Percentiles rank a stretch among this genome's conserved stretches.
Conservation (phyloP, 2,113 vertebrate species). For the Eulemur rufifrons region DNA sequence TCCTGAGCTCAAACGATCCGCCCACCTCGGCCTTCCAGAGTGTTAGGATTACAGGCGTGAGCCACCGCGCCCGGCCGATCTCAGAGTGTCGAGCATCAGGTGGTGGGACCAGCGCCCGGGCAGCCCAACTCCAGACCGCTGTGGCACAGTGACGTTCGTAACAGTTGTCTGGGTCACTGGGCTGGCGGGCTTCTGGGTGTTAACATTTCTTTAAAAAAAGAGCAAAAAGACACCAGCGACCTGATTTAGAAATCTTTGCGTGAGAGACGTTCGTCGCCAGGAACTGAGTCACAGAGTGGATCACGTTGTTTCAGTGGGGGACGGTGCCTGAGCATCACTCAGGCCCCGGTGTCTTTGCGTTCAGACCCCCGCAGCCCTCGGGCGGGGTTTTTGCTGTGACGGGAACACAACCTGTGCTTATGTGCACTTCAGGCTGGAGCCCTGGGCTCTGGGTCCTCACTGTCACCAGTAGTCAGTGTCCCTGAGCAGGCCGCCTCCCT, state of each 20-base stretch:
- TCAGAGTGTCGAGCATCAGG: background rate
- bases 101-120: background rate
- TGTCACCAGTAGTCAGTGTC: background rate
- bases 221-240: background rate
- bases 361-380: background rate
- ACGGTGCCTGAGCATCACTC: accelerated
- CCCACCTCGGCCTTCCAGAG: too few species aligned
- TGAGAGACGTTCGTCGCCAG: background rate
- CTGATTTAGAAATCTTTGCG: background rate
- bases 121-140: background rate
- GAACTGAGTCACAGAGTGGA: background rate
- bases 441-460: background rate
- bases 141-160: accelerated
- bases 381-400: background rate
- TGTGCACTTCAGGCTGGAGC: accelerated
- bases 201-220: background rate
- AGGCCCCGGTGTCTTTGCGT: accelerated
- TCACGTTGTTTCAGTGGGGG: background rate
- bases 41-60: too few species aligned
- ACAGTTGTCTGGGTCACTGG: background rate
- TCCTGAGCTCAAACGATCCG: too few species aligned
- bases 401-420: accelerated
- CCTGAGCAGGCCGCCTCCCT: background rate
- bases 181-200: too few species aligned
- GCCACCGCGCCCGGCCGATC: too few species aligned